A percentile compares a stretch with the other conserved stretches of the same genome.
These are phyloP conservation scores for Silurus aristotelis DNA, from an alignment of 2,797 vertebrate species.

Conservation along the genomic window DNA sequence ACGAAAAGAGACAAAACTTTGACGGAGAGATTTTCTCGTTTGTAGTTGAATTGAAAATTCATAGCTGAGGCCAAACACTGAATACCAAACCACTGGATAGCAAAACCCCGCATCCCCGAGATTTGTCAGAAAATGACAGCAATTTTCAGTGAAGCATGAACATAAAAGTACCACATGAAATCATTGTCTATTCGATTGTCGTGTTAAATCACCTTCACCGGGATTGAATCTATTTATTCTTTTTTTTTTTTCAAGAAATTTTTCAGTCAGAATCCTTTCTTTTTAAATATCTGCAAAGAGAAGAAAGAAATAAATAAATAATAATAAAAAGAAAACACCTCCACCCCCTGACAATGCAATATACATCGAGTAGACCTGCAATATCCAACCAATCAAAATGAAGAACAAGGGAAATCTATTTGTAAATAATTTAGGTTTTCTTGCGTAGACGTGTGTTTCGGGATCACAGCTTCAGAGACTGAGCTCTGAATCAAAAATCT, in stretches of 20 bases:
- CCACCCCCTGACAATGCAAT: not conserved
- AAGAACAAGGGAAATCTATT: not conserved
- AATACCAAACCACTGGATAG: not conserved
- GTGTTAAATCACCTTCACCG: not conserved
- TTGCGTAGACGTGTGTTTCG: not conserved
- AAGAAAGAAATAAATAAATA: too few species aligned
- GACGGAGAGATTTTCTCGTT: not conserved
- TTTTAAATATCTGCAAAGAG: not conserved
- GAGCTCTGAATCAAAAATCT: not conserved
- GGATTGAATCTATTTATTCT: not conserved
- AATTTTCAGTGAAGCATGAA: not conserved
- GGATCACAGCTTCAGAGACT: not conserved
- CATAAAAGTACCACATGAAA: not conserved
- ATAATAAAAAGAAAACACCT: not conserved
- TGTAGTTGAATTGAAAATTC: not conserved
- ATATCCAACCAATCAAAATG: not conserved
- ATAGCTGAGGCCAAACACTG: not conserved
- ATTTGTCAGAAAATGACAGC: not conserved
- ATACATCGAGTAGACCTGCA: not conserved
- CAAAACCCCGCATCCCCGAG: too few species aligned
- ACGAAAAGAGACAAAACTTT: not conserved
- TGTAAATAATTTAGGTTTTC: not conserved
- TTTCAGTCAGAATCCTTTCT: not conserved
- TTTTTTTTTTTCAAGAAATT: not conserved
- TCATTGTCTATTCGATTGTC: too few species aligned